Base-by-base conservation (phyloP, 1,140 invertebrate genomes). In the Fopius arisanus region DNA sequence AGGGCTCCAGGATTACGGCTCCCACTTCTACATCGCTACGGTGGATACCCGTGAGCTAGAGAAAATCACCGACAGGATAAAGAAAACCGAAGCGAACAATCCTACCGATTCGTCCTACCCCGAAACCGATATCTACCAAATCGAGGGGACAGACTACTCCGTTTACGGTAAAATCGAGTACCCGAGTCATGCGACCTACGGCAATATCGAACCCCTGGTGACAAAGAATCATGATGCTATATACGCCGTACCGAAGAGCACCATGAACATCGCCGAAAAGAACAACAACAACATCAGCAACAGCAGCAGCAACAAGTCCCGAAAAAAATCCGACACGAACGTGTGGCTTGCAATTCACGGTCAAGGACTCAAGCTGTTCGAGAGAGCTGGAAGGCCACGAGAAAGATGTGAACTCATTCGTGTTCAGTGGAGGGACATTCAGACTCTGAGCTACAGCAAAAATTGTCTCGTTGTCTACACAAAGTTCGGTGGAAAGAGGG, bases 401-500 rank as follows among this genome's bases (percentile, higher is more conserved):
- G 85, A 88, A 26, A 83, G 84, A 70, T 74, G 76, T 3, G 83
- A 87, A 59, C 71, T 88, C 6, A 83, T 84, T 0, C 82, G 79
- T n/a, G 88, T 89, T 70, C 82, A 84, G 28, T 94, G 93, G 93
- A 90, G 90, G 77, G 91, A 92, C 72, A 94, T 94, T 75, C 92
- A 93, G 79, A 94, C 92, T 68, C 87, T 94, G 28, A 93, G 92
- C 78, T 94, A 93, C 78, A 93, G 91, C 76, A 94, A 94, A 81
- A 92, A 91, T 66, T 92, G 90, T 43, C 84, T 94, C 10, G 90
- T 93, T 37, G 90, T 94, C 84, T 81, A 90, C 83, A 85, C 90
- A 78, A 78, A 88, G 84, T 84, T 91, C 69, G 89, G 87, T 33
- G 90, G 91, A 73, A 92, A 92, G 74, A 86, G 90, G 7, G 90